A percentile compares a stretch with the other conserved stretches of the same genome.
Conservation (phyloP, 1,140 invertebrate species). For the Tetragonula clypearis region DNA sequence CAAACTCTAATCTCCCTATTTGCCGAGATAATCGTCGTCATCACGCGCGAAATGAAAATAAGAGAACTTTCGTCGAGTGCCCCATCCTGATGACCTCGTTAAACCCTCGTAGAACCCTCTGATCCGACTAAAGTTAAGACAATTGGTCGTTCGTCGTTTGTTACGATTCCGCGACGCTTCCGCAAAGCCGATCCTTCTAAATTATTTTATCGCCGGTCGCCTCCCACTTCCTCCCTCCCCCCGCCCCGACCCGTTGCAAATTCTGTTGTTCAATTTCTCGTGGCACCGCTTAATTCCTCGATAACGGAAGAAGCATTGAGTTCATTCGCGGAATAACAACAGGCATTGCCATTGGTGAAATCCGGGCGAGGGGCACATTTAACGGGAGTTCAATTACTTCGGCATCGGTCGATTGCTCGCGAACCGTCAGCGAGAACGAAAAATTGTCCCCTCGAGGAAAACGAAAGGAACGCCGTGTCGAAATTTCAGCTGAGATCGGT, state of each 20-base stretch:
- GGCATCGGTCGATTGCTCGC: conserved; percentile 22
- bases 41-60: conserved; percentile 18
- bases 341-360: conserved; percentile 8
- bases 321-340: conserved; percentile 62
- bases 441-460: conserved; percentile 45
- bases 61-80: background rate
- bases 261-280: conserved; percentile 61
- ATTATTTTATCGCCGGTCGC: conserved; percentile 56
- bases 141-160: conserved; percentile 40
- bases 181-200: conserved; percentile 34
- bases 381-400: conserved; percentile 59
- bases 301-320: conserved; percentile 55
- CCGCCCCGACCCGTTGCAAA: background rate
- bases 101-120: conserved; percentile 26
- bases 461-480: conserved; percentile 6
- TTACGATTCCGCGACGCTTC: background rate
- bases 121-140: conserved; percentile 18
- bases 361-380: conserved; percentile 45
- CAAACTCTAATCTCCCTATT: background rate
- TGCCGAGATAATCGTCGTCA: background rate
- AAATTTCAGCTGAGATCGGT: conserved; percentile 43
- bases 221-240: background rate
- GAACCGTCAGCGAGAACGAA: background rate
- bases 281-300: conserved; percentile 60
- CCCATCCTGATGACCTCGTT: conserved; percentile 9